These are phyloP conservation scores for Lasaia peninsularis DNA, from an alignment of 1,140 invertebrate genomes.

Conservation along the genomic window DNA sequence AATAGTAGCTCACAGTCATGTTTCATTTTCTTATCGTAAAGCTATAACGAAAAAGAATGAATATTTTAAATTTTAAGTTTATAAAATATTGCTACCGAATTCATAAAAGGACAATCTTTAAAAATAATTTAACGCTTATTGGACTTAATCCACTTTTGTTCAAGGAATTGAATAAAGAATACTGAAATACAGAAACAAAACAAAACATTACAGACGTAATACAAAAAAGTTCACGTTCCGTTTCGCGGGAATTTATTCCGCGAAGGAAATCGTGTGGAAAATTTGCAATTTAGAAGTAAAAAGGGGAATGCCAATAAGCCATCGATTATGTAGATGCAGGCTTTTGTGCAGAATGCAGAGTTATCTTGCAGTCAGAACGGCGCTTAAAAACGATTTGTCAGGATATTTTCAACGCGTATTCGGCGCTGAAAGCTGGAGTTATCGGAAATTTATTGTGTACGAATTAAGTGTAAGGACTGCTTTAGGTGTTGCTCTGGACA, in stretches of 20 bases:
- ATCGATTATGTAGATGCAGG: conserved; percentile 72
- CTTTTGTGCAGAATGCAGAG: conserved; percentile 62
- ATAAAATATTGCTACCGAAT: no score
- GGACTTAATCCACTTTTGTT: no score
- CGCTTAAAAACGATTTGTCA: conserved; percentile 63
- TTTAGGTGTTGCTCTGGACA: neutral
- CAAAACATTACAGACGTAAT: conserved; percentile 36
- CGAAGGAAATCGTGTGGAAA: conserved; percentile 72
- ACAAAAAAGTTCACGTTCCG: conserved; percentile 58
- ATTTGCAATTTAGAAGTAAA: conserved; percentile 75
- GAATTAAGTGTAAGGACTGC: conserved; percentile 1
- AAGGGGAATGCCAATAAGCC: conserved; percentile 73
- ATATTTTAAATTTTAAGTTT: no score
- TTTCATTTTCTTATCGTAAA: no score
- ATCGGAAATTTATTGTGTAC: conserved; percentile 36
- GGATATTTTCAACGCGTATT: conserved; percentile 46
- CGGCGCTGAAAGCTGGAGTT: conserved; percentile 29
- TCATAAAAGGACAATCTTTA: no score
- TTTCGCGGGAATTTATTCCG: conserved; percentile 69
- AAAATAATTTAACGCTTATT: no score
- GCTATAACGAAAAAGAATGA: no score
- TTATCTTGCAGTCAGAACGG: conserved; percentile 63
- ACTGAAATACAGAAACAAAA: conserved; percentile 10
- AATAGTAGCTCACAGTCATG: no score
- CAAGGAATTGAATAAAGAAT: no score